These are phyloP conservation scores for Aleiodes testaceus DNA, from an alignment of 2,888 invertebrate species.

Conservation along the genomic window DNA sequence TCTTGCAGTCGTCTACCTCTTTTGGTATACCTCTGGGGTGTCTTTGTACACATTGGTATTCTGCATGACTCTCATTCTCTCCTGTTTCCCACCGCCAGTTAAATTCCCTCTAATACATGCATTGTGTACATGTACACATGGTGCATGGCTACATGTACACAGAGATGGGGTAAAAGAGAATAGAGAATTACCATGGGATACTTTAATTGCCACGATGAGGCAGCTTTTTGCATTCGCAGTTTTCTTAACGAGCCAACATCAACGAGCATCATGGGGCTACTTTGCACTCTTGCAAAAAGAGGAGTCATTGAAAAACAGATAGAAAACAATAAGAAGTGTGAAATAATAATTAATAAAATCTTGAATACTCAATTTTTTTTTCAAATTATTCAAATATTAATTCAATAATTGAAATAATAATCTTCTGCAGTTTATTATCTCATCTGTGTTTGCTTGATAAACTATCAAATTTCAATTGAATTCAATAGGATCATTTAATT, in stretches of 20 bases:
- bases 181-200: constrained; percentile 16
- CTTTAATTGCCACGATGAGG: constrained; percentile 49
- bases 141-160: neutral
- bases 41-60: constrained; percentile 47
- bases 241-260: constrained; percentile 47
- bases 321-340: too few relatives aligned
- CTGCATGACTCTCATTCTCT: constrained; percentile 41
- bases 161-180: neutral
- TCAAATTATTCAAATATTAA: too few relatives aligned
- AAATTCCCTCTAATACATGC: neutral
- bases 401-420: too few relatives aligned
- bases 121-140: neutral
- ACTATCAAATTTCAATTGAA: constrained; percentile 1
- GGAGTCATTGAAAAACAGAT: too few relatives aligned
- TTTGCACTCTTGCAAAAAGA: neutral
- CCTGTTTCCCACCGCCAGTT: too few relatives aligned
- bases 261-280: constrained; percentile 18
- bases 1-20: neutral
- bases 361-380: too few relatives aligned
- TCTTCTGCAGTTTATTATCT: too few relatives aligned
- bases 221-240: constrained; percentile 46
- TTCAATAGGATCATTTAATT: neutral
- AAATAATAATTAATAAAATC: too few relatives aligned
- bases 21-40: constrained; percentile 37
- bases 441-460: too few relatives aligned